Evolutionary conservation across 2,888 invertebrate genomes (phyloP).

Genomic region (Lasioglossum villosulum): DNA sequence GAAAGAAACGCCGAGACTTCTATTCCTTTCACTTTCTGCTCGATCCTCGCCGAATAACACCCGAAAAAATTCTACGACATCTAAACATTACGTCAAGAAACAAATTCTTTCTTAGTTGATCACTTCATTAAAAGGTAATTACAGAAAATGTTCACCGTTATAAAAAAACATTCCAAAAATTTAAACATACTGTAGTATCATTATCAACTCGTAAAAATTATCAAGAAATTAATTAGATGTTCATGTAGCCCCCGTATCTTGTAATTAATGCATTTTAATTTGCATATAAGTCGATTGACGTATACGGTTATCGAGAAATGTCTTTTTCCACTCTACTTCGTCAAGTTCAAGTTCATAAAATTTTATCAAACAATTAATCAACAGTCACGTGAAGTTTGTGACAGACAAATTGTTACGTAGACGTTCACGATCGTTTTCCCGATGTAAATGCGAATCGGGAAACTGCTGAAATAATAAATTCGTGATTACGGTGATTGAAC

Average conservation of each 20-base stretch:
- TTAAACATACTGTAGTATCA: not conserved
- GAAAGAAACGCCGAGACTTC: constrained; percentile 16
- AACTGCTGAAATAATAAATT: not conserved
- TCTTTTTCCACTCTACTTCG: not conserved
- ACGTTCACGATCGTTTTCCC: not conserved
- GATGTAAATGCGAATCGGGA: not conserved
- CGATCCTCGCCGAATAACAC: not conserved
- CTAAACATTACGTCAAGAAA: not conserved
- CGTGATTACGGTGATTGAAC: not conserved
- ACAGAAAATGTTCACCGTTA: not conserved
- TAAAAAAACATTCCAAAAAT: not conserved
- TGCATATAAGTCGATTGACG: not conserved
- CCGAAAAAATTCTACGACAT: not conserved
- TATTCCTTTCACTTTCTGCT: constrained; percentile 1
- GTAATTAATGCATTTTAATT: not conserved
- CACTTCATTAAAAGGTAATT: not conserved
- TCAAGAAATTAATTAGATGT: not conserved
- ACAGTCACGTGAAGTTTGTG: not conserved
- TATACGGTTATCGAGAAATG: not conserved
- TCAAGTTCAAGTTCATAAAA: not conserved
- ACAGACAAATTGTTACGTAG: too few relatives aligned
- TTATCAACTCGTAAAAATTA: not conserved
- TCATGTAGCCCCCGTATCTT: not conserved
- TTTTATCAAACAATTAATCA: not conserved
- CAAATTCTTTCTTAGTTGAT: not conserved